Evolutionary conservation across 2,113 vertebrate species (phyloP).

Genomic region (Pyxicephalus adspersus): DNA sequence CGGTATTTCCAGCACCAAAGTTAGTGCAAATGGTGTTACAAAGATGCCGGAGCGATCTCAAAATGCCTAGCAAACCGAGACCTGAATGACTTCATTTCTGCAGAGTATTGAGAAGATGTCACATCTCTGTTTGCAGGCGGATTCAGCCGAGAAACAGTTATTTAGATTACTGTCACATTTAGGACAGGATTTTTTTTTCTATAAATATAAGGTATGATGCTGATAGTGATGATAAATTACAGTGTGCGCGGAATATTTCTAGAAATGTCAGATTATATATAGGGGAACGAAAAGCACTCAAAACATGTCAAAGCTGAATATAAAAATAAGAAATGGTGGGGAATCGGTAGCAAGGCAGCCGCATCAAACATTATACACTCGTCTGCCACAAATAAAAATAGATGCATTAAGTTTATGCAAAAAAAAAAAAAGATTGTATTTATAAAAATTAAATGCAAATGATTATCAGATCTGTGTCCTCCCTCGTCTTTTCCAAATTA

Average conservation of each 20-base stretch:
- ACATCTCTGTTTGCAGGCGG: constrained; percentile 12
- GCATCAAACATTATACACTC: neutral
- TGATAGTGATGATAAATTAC: constrained; percentile 48
- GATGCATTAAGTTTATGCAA: too few species aligned
- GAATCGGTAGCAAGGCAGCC: constrained; percentile 18
- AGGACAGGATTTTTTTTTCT: constrained; percentile 35
- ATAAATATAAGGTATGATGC: constrained; percentile 45
- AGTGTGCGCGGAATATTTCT: constrained; percentile 32
- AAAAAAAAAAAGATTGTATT: too few species aligned
- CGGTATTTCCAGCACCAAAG: too few species aligned
- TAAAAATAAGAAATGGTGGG: constrained; percentile 22
- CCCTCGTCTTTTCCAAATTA: too few species aligned
- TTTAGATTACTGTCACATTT: constrained; percentile 49
- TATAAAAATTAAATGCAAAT: too few species aligned
- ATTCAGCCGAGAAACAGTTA: constrained; percentile 33
- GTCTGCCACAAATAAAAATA: too few species aligned
- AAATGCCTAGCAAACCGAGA: constrained; percentile 48
- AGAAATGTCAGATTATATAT: constrained; percentile 42
- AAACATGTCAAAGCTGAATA: constrained; percentile 37
- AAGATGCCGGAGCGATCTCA: constrained; percentile 49
- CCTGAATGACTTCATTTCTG: constrained; percentile 38
- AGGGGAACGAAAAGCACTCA: constrained; percentile 40
- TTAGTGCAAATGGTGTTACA: too few species aligned
- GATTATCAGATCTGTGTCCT: too few species aligned
- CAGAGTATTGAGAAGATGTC: constrained; percentile 38